Base-by-base conservation (phyloP, 2,888 invertebrate species). In the Sialis lutaria region DNA sequence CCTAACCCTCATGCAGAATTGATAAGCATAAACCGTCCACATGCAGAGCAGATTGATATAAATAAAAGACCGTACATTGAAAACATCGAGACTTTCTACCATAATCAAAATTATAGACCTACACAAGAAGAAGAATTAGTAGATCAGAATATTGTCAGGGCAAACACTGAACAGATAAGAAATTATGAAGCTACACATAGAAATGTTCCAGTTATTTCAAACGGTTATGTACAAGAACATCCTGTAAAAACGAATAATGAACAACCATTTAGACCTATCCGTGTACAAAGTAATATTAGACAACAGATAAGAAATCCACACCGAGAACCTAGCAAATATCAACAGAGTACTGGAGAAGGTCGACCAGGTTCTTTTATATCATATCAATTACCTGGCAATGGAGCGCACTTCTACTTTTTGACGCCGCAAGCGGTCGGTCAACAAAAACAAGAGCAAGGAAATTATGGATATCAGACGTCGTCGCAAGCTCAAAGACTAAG, bases 351-450 rank as follows among this genome's bases (percentile, higher is more conserved):
- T 52, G 65, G 69, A 50, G 67, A 67, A 50, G 68, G 68, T 39
- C 61, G 67, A 50, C 66, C 67, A n/a, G 74, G 73, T n/a, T 74
- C 79, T 13, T 77, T 77, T 56, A 78, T 83, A 53, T 79, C 82
- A 7, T 84, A 83, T 62, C 67, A 77, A 55, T 65, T 83, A 49
- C 83, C 84, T 0, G 83, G 82, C 1, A 81, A 82, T 54, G 80
- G 81, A 7, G 82, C 82, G 0, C 84, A 83, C 63, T 82, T 83
- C 56, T 84, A 82, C 60, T 84, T 84, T 67, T 65, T 83, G 49
- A 82, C 83, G 48, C 83, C 84, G 3, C 82, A 81, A 56, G 70
- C 75, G 22, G 69, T 67, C 34, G 54, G 58, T 44, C 57, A 60
- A 33, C 58, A 60, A 33, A 58, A 56, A 44, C 58, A 60, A 31